Evolutionary conservation across 2,797 vertebrate genomes (phyloP).

Genomic region (Trachops cirrhosus): DNA sequence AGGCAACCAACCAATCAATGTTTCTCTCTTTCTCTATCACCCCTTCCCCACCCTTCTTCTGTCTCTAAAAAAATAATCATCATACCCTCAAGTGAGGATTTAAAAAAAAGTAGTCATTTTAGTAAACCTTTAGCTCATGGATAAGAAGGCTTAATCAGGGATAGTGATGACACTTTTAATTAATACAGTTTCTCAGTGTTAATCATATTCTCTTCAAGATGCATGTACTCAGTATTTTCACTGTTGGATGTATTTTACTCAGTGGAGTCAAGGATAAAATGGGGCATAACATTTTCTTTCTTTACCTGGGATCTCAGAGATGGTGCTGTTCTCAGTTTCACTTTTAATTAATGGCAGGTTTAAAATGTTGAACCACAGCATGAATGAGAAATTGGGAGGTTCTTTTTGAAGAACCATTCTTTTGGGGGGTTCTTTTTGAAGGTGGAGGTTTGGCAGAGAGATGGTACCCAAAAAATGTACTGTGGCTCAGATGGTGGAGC

Average conservation of each 20-base stretch:
- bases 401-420: too few species aligned
- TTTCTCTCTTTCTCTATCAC: too few species aligned
- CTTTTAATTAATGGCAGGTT: slow-evolving; percentile 10
- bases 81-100: background rate
- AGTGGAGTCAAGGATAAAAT: background rate
- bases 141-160: background rate
- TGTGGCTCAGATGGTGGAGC: background rate
- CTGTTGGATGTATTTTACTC: background rate
- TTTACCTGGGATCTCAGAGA: background rate
- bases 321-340: background rate
- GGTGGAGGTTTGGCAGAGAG: background rate
- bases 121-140: background rate
- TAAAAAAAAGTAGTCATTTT: background rate
- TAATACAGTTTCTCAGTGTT: background rate
- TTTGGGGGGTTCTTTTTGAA: slow-evolving; percentile 3
- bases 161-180: background rate
- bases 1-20: too few species aligned
- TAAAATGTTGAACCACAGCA: background rate
- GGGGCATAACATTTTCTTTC: background rate
- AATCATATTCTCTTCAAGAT: background rate
- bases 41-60: too few species aligned
- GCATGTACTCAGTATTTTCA: background rate
- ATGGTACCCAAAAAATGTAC: background rate
- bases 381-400: slow-evolving; percentile 34
- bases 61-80: background rate